Evolutionary conservation across 1,140 invertebrate species (phyloP), one percentile per base, ranked within the genome.

Genomic region (Eulimnadia texana): DNA sequence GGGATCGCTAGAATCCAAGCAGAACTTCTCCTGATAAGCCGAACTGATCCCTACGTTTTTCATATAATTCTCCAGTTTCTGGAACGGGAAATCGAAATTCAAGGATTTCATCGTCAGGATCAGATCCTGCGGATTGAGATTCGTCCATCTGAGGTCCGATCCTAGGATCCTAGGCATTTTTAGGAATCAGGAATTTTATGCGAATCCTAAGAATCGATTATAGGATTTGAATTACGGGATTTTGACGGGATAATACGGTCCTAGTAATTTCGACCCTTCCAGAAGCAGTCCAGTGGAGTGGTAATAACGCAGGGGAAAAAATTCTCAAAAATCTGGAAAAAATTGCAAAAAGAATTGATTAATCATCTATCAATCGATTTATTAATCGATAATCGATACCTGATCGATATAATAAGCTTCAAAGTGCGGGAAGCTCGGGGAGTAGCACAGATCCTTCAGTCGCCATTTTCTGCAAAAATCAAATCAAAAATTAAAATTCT

Each of bases 221-320:
- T 9, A 9, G 6, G 6, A 60, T 25, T 6, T 54, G 66, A 92
- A 90, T 90, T 80, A 94, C 90, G 87, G 87, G 73, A 94, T 84
- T 64, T 78, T 78, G 64, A 93, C 84, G 16, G 88, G 85, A 73
- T 82, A 82, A 65, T 90, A 85, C 2, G 93, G 91, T 61, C 92
- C 93, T 29, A 97, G 75, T 13, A 98, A 79, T 77, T 95, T 94
- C 51, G 93, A 88, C 27, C 95, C 96, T 79, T 99, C 96, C 96
- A 99, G 76, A 98, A 99, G 72, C 96, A 99, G 72, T 99, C 96
- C 58, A 98, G 78, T 1, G 95, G 95, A 11, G 94, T 98, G 63
- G 95, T 91, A 65, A 98, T 94, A 60, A 91, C 84, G 76, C 96
- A 99, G 0, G 96, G 95, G 67, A 94, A 85, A 65, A 99, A 81